Evolutionary conservation across 2,113 vertebrate species (phyloP), one percentile per base, ranked within the genome.

Genomic region (Henicopernis longicauda): DNA sequence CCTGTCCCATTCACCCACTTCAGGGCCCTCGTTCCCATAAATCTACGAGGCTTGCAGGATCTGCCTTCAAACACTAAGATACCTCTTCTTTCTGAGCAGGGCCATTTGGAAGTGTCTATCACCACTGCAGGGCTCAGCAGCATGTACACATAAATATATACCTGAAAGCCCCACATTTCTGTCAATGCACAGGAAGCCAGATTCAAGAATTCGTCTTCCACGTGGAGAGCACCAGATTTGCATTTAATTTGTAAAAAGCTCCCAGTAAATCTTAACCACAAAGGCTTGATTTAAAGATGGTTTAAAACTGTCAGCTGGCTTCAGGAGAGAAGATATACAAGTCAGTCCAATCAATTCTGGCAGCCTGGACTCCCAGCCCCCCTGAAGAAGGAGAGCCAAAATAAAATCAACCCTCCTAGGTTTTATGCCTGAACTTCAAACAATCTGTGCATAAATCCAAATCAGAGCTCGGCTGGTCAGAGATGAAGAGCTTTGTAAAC

Each of bases 1-100:
- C 92, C 91, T 95, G 89, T 89, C 80, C 94, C 77, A 76, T 94
- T 97, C 86, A 95, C 83, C 81, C 65, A 79, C 65, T 95, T 95
- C 83, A 84, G 36, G 32, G 86, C 70, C 16, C 50, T 73, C 1
- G 0, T 63, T 95, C 45, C 76, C 61, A 61, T 84, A 85, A 87
- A 87, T 91, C 81, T 50, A 55, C 0, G 1, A 61, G 50, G 80
- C 52, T 86, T 22, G 0, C 81, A 82, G 70, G 73, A 76, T 73
- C 61, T 89, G 83, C 49, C 83, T 79, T 72, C 73, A 45, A 66
- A 72, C 34, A 25, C 55, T 27, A 63, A 65, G 78, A 42, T 6
- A 65, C n/a, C 36, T 71, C 67, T 92, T 31, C 77, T 82, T 85
- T 63, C 61, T 22, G 32, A 86, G 81, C 36, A 65, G 61, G 61